Percentiles rank a stretch among this genome's conserved stretches.
These are phyloP conservation scores for Tachyglossus aculeatus DNA, from an alignment of 2,797 vertebrate species.

Conservation along the genomic window DNA sequence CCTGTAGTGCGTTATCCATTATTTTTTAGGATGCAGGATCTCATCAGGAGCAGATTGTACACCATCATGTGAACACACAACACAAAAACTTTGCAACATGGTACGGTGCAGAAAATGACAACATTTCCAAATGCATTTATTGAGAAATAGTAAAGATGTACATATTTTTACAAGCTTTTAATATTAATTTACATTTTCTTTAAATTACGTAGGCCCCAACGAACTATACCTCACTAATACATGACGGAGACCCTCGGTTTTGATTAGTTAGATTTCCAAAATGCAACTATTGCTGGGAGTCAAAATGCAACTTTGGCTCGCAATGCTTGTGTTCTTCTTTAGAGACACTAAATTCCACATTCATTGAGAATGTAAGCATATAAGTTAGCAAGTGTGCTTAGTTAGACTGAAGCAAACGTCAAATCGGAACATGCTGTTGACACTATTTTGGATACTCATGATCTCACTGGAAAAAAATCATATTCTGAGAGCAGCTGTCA, in stretches of 20 bases:
- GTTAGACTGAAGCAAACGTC: conserved; percentile 31
- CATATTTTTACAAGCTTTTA: conserved; percentile 81
- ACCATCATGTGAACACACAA: conserved; percentile 3
- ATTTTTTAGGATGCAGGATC: background rate
- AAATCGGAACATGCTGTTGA: conserved; percentile 28
- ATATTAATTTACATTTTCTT: conserved; percentile 82
- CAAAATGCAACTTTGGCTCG: conserved; percentile 71
- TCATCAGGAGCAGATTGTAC: background rate
- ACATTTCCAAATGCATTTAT: conserved; percentile 79
- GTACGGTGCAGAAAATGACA: conserved; percentile 69
- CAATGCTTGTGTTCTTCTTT: conserved; percentile 62
- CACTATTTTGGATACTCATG: conserved; percentile 38
- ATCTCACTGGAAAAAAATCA: conserved; percentile 20
- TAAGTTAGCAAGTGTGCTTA: conserved; percentile 45
- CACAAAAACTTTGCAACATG: conserved; percentile 50
- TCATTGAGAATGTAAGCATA: conserved; percentile 49
- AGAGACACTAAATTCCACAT: conserved; percentile 67
- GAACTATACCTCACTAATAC: conserved; percentile 73
- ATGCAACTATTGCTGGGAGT: conserved; percentile 60
- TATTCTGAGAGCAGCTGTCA: conserved; percentile 24
- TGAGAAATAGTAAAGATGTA: conserved; percentile 82
- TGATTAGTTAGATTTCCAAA: conserved; percentile 55
- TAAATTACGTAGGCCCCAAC: conserved; percentile 77
- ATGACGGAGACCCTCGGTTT: conserved; percentile 72
- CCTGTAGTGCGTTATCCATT: no score